Conservation (phyloP, 2,797 vertebrate genomes). For the Urophycis tenuis region DNA sequence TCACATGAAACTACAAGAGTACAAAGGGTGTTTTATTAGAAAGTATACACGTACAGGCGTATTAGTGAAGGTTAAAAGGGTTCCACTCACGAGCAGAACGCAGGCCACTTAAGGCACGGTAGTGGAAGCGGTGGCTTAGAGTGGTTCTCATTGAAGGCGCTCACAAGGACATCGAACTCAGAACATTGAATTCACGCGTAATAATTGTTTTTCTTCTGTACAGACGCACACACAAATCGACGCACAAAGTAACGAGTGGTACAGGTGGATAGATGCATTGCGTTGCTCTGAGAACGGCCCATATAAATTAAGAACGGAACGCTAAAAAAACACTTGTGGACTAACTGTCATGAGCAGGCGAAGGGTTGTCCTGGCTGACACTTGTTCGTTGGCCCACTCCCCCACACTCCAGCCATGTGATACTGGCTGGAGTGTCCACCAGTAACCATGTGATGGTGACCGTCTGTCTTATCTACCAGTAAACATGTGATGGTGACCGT, state of each 20-base stretch:
- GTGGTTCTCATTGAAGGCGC: background rate
- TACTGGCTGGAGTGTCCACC: too few relatives aligned
- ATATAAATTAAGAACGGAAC: background rate
- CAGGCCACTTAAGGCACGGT: background rate
- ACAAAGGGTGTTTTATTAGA: conserved; percentile 56
- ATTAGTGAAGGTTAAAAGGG: conserved; percentile 24
- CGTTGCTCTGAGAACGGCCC: background rate
- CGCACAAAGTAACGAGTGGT: background rate
- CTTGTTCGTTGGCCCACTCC: background rate
- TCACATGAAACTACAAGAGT: conserved; percentile 4
- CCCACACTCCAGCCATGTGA: too few relatives aligned
- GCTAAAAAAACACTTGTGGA: background rate
- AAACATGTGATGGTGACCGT: too few relatives aligned
- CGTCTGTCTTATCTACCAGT: too few relatives aligned
- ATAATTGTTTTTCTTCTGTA: background rate
- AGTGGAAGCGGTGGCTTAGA: background rate
- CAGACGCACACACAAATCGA: background rate
- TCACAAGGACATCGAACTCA: background rate
- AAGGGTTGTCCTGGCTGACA: background rate
- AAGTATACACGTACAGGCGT: conserved; percentile 27
- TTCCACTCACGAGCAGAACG: background rate
- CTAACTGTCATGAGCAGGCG: background rate
- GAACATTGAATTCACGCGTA: background rate
- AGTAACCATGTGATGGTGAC: too few relatives aligned
- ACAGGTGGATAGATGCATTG: background rate